Evolutionary conservation across 2,888 invertebrate species (phyloP), one percentile per base, ranked within the genome.

Genomic region (Parelbella ahira): DNA sequence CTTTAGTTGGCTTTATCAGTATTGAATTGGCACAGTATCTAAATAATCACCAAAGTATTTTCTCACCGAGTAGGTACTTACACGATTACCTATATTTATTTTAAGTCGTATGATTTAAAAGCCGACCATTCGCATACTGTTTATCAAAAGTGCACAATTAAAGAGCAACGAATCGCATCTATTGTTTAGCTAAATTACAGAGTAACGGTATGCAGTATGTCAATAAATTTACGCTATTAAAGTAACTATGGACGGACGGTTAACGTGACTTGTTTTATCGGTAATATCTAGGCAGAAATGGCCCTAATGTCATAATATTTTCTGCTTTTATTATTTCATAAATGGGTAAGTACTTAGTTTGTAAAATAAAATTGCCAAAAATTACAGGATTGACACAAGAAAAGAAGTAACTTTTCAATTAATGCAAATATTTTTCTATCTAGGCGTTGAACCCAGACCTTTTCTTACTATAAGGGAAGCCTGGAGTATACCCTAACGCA

Each of bases 131-230:
- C 2, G 1, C 5, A 23, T 28, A 11, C 5, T n/a, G 9, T 19
- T 5, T 24, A 24, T 10, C 2, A 10, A 29, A n/a, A n/a, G n/a
- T n/a, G n/a, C n/a, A 6, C 2, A 33, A 12, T 23, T 8, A 33
- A 21, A 23, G 4, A 5, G 9, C n/a, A 15, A 9, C 15, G 34
- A 27, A 27, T 27, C 13, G 27, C 12, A 23, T 9, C 23, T 15
- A 8, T 8, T 24, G 4, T 15, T 34, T 9, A 24, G 18, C 12
- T 1, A 24, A 34, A 34, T 34, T 34, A 34, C 18, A 34, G 23
- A 24, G 24, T 24, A 1, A 23, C 34, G 7, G 1, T 20, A 20
- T 20, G 20, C 20, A 20, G 21, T 32, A 32, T 3, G 7, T 7
- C 12, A 4, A 32, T 32, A 32, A 11, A 20, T 30, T 10, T 7